These are phyloP conservation scores for Acanthurus tractus DNA, from an alignment of 2,797 vertebrate species.

Conservation along the genomic window DNA sequence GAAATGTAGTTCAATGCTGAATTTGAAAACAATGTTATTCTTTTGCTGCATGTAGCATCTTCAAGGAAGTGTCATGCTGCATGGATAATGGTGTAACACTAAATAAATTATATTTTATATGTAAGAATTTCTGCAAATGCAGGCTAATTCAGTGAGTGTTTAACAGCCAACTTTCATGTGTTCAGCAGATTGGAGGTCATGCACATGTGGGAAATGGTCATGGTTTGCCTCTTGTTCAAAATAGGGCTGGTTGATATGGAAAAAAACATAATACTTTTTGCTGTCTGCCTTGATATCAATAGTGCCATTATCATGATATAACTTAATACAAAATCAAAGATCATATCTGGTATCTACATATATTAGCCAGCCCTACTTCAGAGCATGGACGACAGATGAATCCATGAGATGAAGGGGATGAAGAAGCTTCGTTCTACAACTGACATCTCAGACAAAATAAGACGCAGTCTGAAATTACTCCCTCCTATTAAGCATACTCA, in stretches of 20 bases:
- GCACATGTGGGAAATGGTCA: constrained; percentile 25
- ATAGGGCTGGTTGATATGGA: too few relatives aligned
- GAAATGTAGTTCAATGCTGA: too few relatives aligned
- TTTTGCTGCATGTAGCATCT: too few relatives aligned
- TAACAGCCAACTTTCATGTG: constrained; percentile 71
- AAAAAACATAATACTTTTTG: too few relatives aligned
- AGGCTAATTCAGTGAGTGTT: constrained; percentile 7
- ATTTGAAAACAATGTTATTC: too few relatives aligned
- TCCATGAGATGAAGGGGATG: constrained; percentile 8
- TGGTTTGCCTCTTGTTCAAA: constrained; percentile 12
- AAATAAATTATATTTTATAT: not conserved
- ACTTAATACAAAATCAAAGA: too few relatives aligned
- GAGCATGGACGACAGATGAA: constrained; percentile 29
- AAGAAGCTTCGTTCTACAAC: not conserved
- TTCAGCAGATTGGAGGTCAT: constrained; percentile 28
- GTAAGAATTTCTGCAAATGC: not conserved
- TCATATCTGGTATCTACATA: too few relatives aligned
- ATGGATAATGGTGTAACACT: not conserved
- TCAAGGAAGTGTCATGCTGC: not conserved
- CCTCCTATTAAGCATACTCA: not conserved
- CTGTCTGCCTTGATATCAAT: too few relatives aligned
- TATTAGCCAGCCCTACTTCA: not conserved
- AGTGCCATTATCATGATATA: too few relatives aligned
- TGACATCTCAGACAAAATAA: constrained; percentile 2
- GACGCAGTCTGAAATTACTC: not conserved